A percentile compares a stretch with the other conserved stretches of the same genome.
phyloP scores from a whole-genome alignment of 1,140 invertebrate species.

The Carposina sasakii region DNA sequence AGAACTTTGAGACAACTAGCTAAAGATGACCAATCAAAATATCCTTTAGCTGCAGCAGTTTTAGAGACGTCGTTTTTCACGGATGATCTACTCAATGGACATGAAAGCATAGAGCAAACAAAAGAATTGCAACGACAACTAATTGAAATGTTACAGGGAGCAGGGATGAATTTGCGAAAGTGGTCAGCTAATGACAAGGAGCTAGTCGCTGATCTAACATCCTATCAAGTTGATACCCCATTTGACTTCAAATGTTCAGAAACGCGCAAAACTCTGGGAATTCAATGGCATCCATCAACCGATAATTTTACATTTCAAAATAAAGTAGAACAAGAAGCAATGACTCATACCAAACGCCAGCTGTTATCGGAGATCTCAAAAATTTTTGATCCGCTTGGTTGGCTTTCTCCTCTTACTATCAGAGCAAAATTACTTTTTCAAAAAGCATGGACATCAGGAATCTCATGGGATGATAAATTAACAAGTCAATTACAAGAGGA shows the following conservation, averaged over 20 bases:
- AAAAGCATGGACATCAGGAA: conserved; percentile 33
- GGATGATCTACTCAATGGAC: conserved; percentile 18
- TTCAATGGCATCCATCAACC: conserved; percentile 18
- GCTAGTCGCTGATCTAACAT: conserved; percentile 3
- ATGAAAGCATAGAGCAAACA: conserved; percentile 15
- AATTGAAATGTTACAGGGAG: conserved; percentile 16
- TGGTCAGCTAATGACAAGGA: conserved; percentile 21
- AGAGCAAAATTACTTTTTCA: conserved; percentile 58
- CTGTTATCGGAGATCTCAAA: conserved; percentile 28
- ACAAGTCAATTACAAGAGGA: conserved; percentile 6
- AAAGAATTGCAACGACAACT: conserved; percentile 28
- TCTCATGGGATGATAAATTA: conserved; percentile 19
- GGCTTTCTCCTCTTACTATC: conserved; percentile 43
- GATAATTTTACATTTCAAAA: conserved; percentile 19
- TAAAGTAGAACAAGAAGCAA: background rate
- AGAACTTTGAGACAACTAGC: conserved; percentile 42
- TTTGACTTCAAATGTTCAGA: conserved; percentile 13
- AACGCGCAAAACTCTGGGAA: conserved; percentile 17
- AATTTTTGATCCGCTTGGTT: conserved; percentile 46
- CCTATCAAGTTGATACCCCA: conserved; percentile 3
- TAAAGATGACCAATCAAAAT: conserved; percentile 25
- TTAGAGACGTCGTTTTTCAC: conserved; percentile 14
- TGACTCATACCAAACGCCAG: conserved; percentile 18
- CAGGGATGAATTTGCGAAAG: conserved; percentile 30
- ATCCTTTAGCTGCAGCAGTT: conserved; percentile 10